These are phyloP conservation scores for Dicaeum eximium DNA, from an alignment of 2,113 vertebrate genomes.

Conservation along the genomic window DNA sequence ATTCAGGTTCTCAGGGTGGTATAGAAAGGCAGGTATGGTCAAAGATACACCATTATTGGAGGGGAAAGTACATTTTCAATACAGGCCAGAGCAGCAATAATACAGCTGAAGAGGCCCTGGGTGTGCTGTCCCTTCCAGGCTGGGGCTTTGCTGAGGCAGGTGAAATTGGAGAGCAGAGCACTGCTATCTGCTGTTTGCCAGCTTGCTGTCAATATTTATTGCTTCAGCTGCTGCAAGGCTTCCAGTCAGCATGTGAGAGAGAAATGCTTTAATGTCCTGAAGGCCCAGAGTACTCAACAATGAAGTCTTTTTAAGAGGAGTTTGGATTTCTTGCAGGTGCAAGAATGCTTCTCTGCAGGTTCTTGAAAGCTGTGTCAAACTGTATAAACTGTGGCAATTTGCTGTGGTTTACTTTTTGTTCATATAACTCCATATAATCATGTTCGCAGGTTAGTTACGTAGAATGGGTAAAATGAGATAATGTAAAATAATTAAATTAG, in stretches of 20 bases:
- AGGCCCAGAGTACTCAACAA: not conserved
- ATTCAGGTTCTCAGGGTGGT: not conserved
- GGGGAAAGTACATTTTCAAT: not conserved
- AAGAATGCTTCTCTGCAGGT: slow-evolving; percentile 31
- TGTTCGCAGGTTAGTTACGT: not conserved
- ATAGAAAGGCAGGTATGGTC: not conserved
- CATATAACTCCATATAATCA: not conserved
- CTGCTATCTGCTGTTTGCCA: slow-evolving; percentile 72
- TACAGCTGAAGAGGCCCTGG: not conserved
- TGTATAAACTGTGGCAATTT: not conserved
- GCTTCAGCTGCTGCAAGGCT: slow-evolving; percentile 75
- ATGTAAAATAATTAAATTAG: not conserved
- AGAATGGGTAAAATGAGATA: not conserved
- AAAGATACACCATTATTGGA: not conserved
- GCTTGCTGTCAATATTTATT: slow-evolving; percentile 72
- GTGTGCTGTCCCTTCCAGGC: slow-evolving; percentile 58
- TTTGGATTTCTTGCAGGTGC: slow-evolving; percentile 49
- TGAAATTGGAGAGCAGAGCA: slow-evolving; percentile 74
- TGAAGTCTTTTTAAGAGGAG: not conserved
- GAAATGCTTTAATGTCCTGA: slow-evolving; percentile 32
- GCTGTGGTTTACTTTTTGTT: not conserved
- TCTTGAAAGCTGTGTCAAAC: slow-evolving; percentile 49
- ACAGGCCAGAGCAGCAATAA: not conserved
- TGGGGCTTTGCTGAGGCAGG: slow-evolving; percentile 75
- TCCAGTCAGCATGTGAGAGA: slow-evolving; percentile 56